Evolutionary conservation across 2,888 invertebrate species (phyloP).

Genomic region (Aromia moschata): DNA sequence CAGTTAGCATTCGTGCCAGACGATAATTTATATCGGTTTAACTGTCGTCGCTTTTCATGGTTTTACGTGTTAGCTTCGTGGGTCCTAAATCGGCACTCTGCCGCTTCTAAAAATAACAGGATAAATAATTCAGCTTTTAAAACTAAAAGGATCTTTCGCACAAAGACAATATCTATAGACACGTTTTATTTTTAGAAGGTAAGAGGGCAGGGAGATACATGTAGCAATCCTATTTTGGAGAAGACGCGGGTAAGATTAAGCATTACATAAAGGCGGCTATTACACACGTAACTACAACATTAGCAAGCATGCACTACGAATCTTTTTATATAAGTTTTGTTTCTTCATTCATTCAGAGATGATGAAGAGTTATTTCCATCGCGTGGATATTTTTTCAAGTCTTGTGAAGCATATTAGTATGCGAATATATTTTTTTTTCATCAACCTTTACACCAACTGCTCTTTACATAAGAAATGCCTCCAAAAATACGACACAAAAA

Average conservation of each 20-base stretch:
- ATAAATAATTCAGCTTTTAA: slow-evolving; percentile 38
- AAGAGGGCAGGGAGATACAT: background rate
- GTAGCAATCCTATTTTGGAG: slow-evolving; percentile 4
- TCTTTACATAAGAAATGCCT: no score
- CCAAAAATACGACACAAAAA: no score
- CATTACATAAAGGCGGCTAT: no score
- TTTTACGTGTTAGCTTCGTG: slow-evolving; percentile 39
- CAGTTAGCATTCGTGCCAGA: slow-evolving; percentile 38
- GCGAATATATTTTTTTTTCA: no score
- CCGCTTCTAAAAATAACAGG: slow-evolving; percentile 33
- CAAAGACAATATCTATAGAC: slow-evolving; percentile 33
- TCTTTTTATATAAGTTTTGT: no score
- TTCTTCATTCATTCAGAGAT: no score
- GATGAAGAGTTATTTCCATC: no score
- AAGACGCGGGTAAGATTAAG: slow-evolving; percentile 11
- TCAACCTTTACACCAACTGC: no score
- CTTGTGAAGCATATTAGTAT: no score
- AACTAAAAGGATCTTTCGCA: slow-evolving; percentile 39
- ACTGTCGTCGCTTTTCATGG: slow-evolving; percentile 37
- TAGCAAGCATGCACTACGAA: no score
- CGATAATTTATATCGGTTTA: slow-evolving; percentile 41
- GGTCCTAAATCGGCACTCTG: slow-evolving; percentile 39
- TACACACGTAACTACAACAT: no score
- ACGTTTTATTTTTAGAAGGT: slow-evolving; percentile 31
- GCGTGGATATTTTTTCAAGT: no score